phyloP scores from a whole-genome alignment of 2,113 vertebrate species.

The Pterophyllum scalare region DNA sequence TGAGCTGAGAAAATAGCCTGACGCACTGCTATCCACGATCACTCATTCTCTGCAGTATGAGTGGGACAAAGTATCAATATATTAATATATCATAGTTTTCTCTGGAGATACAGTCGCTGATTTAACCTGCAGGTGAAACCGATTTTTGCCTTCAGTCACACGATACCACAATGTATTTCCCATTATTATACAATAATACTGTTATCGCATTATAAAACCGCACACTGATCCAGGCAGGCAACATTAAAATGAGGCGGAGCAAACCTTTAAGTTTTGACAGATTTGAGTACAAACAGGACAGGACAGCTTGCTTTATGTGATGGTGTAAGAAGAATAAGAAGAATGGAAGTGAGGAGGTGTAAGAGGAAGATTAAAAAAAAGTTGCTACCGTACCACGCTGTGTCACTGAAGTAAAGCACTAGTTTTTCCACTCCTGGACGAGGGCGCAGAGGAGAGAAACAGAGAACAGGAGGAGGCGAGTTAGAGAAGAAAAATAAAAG shows the following conservation, averaged over 20 bases:
- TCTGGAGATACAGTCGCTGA: no score
- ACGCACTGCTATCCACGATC: no score
- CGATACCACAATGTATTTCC: not conserved
- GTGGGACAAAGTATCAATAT: no score
- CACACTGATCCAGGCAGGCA: no score
- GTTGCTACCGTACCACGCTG: conserved; percentile 65
- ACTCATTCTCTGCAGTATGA: no score
- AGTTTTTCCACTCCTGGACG: conserved; percentile 72
- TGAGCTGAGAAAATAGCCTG: no score
- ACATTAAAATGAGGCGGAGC: not conserved
- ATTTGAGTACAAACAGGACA: not conserved
- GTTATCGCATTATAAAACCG: no score
- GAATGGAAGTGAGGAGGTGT: not conserved
- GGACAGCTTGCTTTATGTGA: not conserved
- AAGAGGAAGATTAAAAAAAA: conserved; percentile 21
- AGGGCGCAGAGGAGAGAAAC: conserved; percentile 14
- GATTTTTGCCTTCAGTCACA: not conserved
- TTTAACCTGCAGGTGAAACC: no score
- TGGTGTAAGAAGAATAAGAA: not conserved
- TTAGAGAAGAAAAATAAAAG: conserved; percentile 9
- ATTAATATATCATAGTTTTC: no score
- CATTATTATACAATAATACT: not conserved
- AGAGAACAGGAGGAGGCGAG: conserved; percentile 32
- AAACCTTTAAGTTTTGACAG: not conserved
- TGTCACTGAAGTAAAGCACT: conserved; percentile 77